Base-by-base conservation (phyloP, 2,888 invertebrate species). In the Drosophila mimica region DNA sequence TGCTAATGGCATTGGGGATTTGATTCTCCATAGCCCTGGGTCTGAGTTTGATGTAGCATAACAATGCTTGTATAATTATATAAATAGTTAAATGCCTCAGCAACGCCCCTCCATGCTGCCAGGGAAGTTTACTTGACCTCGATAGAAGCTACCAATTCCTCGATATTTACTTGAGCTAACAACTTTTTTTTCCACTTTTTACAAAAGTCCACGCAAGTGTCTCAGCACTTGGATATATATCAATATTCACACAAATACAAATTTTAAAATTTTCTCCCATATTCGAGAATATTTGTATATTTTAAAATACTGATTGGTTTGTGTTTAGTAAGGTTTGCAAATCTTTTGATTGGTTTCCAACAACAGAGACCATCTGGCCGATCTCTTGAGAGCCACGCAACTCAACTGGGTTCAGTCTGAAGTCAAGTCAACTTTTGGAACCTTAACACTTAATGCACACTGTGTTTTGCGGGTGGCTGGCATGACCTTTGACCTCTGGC, bases 401-500 rank as follows among this genome's bases (percentile, higher is more conserved):
- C 60, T 73, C 56, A 49, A 38, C 52, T 49, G 40, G 40, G 53
- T 52, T 56, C 49, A 49, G 62, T 57, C 68, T 56, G 51, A 69
- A 80, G 66, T 75, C 74, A 70, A 81, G 67, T 62, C 63, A 73
- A 52, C 64, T 79, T 78, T 66, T 88, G 88, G 74, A 84, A 81
- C 85, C 83, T 84, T 81, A 85, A 88, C 83, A 84, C 88, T 85
- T 79, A 70, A 71, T 79, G 72, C 74, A 76, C 76, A 81, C 69
- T 38, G 38, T 40, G 68, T 66, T 54, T 71, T 67, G 51, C 53
- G 36, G 60, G 7, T 36, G 52, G 59, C 31, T 67, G 66, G 56
- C 17, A 58, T 63, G 77, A 82, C 87, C 83, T 82, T 83, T 83
- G 82, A 56, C 84, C 87, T 67, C 51, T 74, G 75, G 74, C 70